These are phyloP conservation scores for Watsonalla cultraria DNA, from an alignment of 2,888 invertebrate genomes.

Conservation along the genomic window DNA sequence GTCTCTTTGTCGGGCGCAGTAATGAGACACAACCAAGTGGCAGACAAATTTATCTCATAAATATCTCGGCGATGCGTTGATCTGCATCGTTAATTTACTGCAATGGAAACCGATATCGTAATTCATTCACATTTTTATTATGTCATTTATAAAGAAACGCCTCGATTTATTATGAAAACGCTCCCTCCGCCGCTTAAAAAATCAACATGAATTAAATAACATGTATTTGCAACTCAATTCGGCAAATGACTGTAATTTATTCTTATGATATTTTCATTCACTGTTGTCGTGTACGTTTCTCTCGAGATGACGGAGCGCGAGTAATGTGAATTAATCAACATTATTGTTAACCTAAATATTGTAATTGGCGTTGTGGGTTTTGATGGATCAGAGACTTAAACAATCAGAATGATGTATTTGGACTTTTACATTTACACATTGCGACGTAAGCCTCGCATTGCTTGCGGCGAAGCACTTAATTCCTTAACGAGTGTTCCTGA, in stretches of 20 bases:
- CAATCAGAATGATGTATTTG: constrained; percentile 37
- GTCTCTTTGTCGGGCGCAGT: constrained; percentile 65
- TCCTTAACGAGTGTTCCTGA: constrained; percentile 57
- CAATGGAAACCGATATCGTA: constrained; percentile 60
- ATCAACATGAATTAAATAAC: constrained; percentile 17
- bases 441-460: constrained; percentile 28
- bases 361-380: constrained; percentile 1
- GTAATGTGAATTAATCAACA: background rate
- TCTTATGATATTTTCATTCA: background rate
- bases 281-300: background rate
- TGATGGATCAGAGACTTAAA: constrained; percentile 19
- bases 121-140: constrained; percentile 63
- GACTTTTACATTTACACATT: constrained; percentile 24
- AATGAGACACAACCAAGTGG: constrained; percentile 61
- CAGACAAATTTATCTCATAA: constrained; percentile 74
- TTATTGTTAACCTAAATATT: constrained; percentile 8
- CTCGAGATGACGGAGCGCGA: background rate
- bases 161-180: constrained; percentile 20
- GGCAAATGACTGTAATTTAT: background rate
- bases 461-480: constrained; percentile 31
- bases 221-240: constrained; percentile 1
- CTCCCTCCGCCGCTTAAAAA: constrained; percentile 6
- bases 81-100: constrained; percentile 66
- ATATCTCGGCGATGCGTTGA: constrained; percentile 66
- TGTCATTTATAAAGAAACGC: constrained; percentile 42